Conservation (phyloP, 2,888 invertebrate genomes). For the Drosophila macrospina region DNA sequence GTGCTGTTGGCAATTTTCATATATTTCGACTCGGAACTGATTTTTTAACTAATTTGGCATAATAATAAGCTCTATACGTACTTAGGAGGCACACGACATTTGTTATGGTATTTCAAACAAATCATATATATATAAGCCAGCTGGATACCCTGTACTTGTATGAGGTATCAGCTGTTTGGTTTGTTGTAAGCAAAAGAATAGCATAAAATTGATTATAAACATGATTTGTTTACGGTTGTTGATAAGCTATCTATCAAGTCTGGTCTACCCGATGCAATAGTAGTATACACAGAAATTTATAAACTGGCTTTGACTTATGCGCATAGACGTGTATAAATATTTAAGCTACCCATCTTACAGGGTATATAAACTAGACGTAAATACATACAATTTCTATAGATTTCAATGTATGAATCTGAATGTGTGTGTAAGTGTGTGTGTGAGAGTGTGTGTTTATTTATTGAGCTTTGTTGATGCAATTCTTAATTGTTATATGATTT, state of each 20-base stretch:
- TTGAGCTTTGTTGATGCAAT: slow-evolving; percentile 44
- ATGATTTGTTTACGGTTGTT: not conserved
- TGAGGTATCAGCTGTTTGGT: not conserved
- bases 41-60: slow-evolving; percentile 64
- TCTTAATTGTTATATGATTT: slow-evolving; percentile 40
- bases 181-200: not conserved
- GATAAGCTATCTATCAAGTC: not conserved
- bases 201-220: not conserved
- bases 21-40: slow-evolving; percentile 7
- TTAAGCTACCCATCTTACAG: not conserved
- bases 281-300: not conserved
- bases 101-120: slow-evolving; percentile 33
- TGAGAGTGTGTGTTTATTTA: slow-evolving; percentile 22
- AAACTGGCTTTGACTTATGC: not conserved
- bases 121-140: slow-evolving; percentile 5
- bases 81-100: slow-evolving; percentile 64
- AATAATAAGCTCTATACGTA: slow-evolving; percentile 69
- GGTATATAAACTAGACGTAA: slow-evolving; percentile 7
- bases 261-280: not conserved
- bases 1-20: slow-evolving; percentile 13
- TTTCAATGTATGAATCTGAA: slow-evolving; percentile 1
- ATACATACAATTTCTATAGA: slow-evolving; percentile 9
- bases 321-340: not conserved
- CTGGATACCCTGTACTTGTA: slow-evolving; percentile 1
- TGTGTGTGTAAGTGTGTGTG: slow-evolving; percentile 17